Evolutionary conservation across 2,113 vertebrate genomes (phyloP), one percentile per base, ranked within the genome.

Genomic region (Cathartes aura): DNA sequence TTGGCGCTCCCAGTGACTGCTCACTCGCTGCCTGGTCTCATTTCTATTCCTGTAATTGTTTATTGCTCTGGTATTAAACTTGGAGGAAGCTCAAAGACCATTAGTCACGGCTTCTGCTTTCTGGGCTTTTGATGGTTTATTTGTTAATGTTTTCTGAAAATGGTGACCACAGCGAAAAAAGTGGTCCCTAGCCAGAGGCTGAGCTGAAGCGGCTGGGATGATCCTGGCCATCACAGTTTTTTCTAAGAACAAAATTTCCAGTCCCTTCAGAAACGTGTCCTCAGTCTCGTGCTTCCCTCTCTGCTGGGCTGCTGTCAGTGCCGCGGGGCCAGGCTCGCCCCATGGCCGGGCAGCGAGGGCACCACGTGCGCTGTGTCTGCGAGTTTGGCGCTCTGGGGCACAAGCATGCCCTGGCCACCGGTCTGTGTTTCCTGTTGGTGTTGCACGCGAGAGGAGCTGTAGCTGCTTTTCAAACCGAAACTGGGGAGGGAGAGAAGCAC

Each of bases 361-460:
- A 67, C 8, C 0, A 0, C 2, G 1, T 26, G 34, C 45, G 48
- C 67, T 3, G 5, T 47, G 52, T 20, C 38, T 26, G 15, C 3
- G 10, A 76, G 48, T 27, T 84, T 23, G n/a, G 16, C 1, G 2
- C 55, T 16, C 56, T 36, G 12, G 4, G 20, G 10, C 52, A 40
- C 0, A 0, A 38, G 38, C 60, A 8, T 11, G 43, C 22, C 47
- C 23, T 42, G 40, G 67, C 22, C 43, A 29, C 1, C 3, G 20
- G 1, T 16, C 58, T 5, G 2, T 20, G 24, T 12, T 89, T 55
- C 58, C 72, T 70, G 30, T 52, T 0, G 0, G 23, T 66, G 42
- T 45, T 30, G 24, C 24, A 34, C 42, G 47, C 20, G 4, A 78
- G 40, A 84, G 10, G 15, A 91, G 27, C 67, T 76, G 29, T 38